Base-by-base conservation (phyloP, 2,797 vertebrate species). In the Epinephelus awoara region DNA sequence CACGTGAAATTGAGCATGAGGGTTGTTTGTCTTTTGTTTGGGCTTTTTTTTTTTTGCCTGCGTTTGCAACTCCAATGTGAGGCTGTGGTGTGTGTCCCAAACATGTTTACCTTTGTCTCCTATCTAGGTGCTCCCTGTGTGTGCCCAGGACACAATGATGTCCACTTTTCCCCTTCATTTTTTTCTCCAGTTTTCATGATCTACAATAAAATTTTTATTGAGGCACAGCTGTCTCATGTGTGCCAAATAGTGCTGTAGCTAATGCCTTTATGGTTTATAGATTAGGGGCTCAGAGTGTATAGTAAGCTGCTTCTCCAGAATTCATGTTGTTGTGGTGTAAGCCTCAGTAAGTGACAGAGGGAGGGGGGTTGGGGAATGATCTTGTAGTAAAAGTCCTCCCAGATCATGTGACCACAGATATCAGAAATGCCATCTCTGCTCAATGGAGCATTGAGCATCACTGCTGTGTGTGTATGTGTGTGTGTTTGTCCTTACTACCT, bases 331-430 rank as follows among this genome's bases (percentile, higher is more conserved):
- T 88, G 83, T 92, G 84, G 85, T 86, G 79, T 91, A 91, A 92
- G 82, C 88, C 85, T 87, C 65, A 51, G 69, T 90, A 83, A 89
- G 87, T 90, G 92, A 88, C 87, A 86, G 76, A 38, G 85, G 75
- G 83, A 49, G 75, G 85, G 87, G 87, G 85, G 83, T 55, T 65
- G 86, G 83, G 85, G 80, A 79, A 85, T 88, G 87, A 89, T 93
- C 88, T 91, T 89, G 92, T 94, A 93, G 93, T 93, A 94, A 93
- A 94, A 93, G 92, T 92, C 78, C 88, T 90, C 86, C 57, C 7
- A 56, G 87, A 80, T 93, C 93, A 94, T 80, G 93, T 95, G 94
- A 93, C 89, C 82, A 89, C 67, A 85, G 88, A 88, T 91, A 93
- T 94, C 89, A 88, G 86, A 93, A 94, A 94, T 92, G 90, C 88